Base-by-base conservation (phyloP, 2,113 vertebrate species). In the Physeter macrocephalus region DNA sequence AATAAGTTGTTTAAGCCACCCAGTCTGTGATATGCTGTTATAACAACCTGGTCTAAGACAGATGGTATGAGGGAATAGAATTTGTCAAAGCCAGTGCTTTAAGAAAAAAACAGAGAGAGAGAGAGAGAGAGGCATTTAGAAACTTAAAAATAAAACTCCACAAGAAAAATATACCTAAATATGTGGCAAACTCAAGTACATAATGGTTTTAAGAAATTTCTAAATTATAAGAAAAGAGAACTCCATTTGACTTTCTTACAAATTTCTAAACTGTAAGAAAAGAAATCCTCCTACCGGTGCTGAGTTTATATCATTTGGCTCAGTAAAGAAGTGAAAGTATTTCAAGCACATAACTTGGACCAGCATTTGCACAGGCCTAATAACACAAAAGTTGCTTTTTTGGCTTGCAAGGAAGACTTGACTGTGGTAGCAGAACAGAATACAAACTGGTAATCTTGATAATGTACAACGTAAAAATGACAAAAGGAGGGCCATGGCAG, bases 301-400 rank as follows among this genome's bases (percentile, higher is more conserved):
- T 36, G 34, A 95, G 36, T 88, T 90, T 85, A 12, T 94, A 69
- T 71, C 43, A 92, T 92, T 74, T 96, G 88, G 36, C 59, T 25
- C 77, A 85, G 46, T 71, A 59, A 71, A 72, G 41, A 82, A 43
- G 9, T 52, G 34, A 92, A 88, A 94, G 31, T 62, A 82, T 49
- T 78, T 85, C 41, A 86, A 83, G 15, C 29, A 34, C 25, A 25
- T 85, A 89, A 74, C 57, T 80, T 61, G 15, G 46, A 39, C 67
- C 36, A 82, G 66, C 41, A 84, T 85, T 94, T 86, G 46, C 34
- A 87, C 9, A 43, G 31, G 29, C 13, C 27, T 82, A 64, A 59
- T 34, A 80, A 86, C 43, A 78, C 8, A 52, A 61, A 88, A 87
- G 29, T 18, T 61, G 39, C 12, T 52, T 62, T 77, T 86, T 62